A percentile compares a stretch with the other conserved stretches of the same genome.
These are phyloP conservation scores for Anagyrus pseudococci DNA, from an alignment of 2,888 invertebrate genomes.

Conservation along the genomic window DNA sequence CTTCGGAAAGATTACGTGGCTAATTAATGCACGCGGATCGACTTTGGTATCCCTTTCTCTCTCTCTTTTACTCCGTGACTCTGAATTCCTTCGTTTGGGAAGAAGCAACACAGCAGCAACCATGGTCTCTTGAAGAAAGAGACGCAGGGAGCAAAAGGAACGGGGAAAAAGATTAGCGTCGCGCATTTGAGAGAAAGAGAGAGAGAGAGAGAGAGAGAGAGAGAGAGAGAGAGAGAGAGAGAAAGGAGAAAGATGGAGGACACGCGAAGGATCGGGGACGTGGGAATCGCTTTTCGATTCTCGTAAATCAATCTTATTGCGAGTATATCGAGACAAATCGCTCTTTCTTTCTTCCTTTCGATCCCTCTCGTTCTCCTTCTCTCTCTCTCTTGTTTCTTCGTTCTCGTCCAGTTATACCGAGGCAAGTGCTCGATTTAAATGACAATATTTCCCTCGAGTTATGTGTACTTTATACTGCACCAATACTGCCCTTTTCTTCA, in stretches of 20 bases:
- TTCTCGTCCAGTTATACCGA: background rate
- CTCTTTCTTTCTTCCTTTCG: slow-evolving; percentile 10
- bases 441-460: background rate
- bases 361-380: background rate
- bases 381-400: background rate
- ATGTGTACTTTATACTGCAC: background rate
- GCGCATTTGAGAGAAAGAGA: slow-evolving; percentile 19
- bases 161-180: slow-evolving; percentile 30
- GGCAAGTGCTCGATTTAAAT: too few relatives aligned
- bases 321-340: slow-evolving; percentile 37
- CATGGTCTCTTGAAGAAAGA: too few relatives aligned
- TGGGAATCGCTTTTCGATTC: slow-evolving; percentile 36
- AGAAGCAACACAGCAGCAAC: slow-evolving; percentile 28
- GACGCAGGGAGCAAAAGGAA: slow-evolving; percentile 37
- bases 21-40: slow-evolving; percentile 41
- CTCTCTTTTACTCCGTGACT: slow-evolving; percentile 11
- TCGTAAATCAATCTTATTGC: slow-evolving; percentile 37
- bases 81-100: slow-evolving; percentile 34
- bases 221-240: slow-evolving; percentile 36
- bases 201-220: too few relatives aligned
- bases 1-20: slow-evolving; percentile 38
- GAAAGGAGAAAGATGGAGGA: slow-evolving; percentile 30
- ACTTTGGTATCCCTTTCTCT: slow-evolving; percentile 3
- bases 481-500: background rate
- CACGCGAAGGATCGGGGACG: slow-evolving; percentile 30